Conservation (phyloP, 1,140 invertebrate genomes). For the Diorhabda sublineata region DNA sequence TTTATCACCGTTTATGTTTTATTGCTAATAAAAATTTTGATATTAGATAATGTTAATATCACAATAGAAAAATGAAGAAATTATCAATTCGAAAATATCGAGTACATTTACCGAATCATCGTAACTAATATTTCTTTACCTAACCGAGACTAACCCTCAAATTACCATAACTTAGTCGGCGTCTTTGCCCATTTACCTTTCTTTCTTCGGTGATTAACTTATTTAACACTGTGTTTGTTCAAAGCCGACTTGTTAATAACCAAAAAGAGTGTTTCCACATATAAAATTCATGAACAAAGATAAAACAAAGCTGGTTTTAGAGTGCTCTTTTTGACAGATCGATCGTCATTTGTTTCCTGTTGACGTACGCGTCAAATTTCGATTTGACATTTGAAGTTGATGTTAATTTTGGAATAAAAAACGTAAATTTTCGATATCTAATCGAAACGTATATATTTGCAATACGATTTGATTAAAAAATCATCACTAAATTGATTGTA, state of each 20-base stretch:
- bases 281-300: not conserved
- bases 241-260: not conserved
- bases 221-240: constrained; percentile 1
- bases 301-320: not conserved
- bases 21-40: too few relatives aligned
- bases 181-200: not conserved
- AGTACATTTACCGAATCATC: too few relatives aligned
- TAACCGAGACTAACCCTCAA: not conserved
- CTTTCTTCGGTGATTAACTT: not conserved
- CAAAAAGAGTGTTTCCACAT: not conserved
- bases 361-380: not conserved
- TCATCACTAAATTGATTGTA: too few relatives aligned
- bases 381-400: not conserved
- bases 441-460: too few relatives aligned
- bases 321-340: not conserved
- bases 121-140: not conserved
- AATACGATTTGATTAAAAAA: too few relatives aligned
- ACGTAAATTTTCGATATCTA: too few relatives aligned
- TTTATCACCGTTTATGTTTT: too few relatives aligned
- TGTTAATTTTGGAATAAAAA: too few relatives aligned
- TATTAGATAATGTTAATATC: too few relatives aligned
- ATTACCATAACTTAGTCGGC: constrained; percentile 2
- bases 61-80: too few relatives aligned
- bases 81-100: too few relatives aligned
- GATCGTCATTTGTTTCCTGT: not conserved